These are phyloP conservation scores for Lasioglossum calceatum DNA, from an alignment of 2,888 invertebrate species.

Conservation along the genomic window DNA sequence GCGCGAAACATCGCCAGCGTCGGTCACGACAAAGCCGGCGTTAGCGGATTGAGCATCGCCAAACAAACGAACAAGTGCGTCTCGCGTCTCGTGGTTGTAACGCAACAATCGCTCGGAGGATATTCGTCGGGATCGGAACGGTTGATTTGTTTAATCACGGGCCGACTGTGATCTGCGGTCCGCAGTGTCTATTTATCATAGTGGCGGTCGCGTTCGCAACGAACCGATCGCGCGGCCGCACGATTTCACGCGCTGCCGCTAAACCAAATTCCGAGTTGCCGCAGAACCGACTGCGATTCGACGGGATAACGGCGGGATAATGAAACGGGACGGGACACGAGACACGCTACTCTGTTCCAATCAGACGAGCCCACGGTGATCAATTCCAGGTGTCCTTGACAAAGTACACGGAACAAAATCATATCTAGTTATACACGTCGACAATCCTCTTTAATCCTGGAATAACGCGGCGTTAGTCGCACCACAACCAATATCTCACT, in stretches of 20 bases:
- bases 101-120: background rate
- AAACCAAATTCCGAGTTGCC: constrained; percentile 43
- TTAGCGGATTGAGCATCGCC: background rate
- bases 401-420: background rate
- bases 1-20: background rate
- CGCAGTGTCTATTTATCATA: constrained; percentile 42
- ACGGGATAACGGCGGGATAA: constrained; percentile 16
- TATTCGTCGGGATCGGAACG: constrained; percentile 15
- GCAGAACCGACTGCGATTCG: background rate
- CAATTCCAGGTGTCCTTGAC: constrained; percentile 3
- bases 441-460: background rate
- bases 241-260: constrained; percentile 34
- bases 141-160: constrained; percentile 32
- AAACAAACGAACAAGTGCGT: background rate
- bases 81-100: background rate
- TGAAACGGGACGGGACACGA: constrained; percentile 1
- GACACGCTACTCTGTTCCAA: background rate
- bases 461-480: background rate
- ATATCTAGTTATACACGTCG: background rate
- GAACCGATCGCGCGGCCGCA: background rate
- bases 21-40: background rate
- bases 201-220: constrained; percentile 14
- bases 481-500: background rate
- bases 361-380: background rate
- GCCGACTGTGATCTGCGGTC: constrained; percentile 32